Evolutionary conservation across 2,888 invertebrate species (phyloP), one percentile per base, ranked within the genome.

Genomic region (Nemotelus nigrinus): DNA sequence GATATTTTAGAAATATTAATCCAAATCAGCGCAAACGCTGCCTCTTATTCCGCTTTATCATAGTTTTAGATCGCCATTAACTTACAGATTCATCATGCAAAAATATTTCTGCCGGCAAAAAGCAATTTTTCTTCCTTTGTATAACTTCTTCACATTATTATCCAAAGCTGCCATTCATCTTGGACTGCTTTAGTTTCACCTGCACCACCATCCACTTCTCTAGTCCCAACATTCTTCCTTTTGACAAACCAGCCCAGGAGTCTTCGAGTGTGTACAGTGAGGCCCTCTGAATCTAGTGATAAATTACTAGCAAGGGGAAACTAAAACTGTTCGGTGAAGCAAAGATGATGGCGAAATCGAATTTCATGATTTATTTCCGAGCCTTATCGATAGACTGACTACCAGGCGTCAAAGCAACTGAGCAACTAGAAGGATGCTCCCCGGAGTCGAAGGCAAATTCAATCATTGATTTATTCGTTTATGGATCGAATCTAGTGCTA

Each of bases 401-500:
- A 48, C 50, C 44, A 41, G 2, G 41, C 25, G 47, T 25, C 25
- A 68, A 39, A 50, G 25, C 48, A 68, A 48, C 3, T 39, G 44
- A 53, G 47, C 72, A 43, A 72, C 72, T 72, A 72, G 47, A 74
- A 74, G 74, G 74, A 74, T 60, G 60, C 63, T 74, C 74, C 63
- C 74, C 8, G 5, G 74, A 74, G 60, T 47, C 47, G 41, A 55
- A 74, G 60, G 74, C 74, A 74, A 74, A 74, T 74, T 60, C 60
- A 74, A 74, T 74, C 74, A 74, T 60, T 74, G 74, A 74, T 74
- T 74, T 63, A 74, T 74, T 74, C 74, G 74, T 74, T 74, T 74
- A 74, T 10, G 41, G 74, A 55, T 10, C n/a, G 65, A 65, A 39
- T 8, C 47, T 44, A 47, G 5, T 45, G 25, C 3, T 2, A 39